A percentile compares a stretch with the other conserved stretches of the same genome.
phyloP scores from a whole-genome alignment of 1,140 invertebrate species.

The Drosophila sturtevanti region DNA sequence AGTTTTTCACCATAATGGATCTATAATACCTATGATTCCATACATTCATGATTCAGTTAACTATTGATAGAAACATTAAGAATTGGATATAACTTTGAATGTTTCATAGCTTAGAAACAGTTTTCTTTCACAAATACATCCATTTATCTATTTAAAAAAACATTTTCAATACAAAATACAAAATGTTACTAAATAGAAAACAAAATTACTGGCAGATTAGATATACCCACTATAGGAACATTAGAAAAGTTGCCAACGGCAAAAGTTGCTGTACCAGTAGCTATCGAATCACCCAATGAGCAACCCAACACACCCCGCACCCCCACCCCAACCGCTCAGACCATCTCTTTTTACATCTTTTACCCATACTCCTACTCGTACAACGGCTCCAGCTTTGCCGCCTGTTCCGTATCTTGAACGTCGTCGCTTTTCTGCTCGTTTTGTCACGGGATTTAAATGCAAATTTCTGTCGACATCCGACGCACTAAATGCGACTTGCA shows the following conservation, averaged over 20 bases:
- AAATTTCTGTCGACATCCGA: constrained; percentile 76
- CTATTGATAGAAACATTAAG: no score
- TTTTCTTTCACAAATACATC: neutral
- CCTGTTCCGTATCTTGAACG: constrained; percentile 13
- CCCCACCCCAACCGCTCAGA: no score
- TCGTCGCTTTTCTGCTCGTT: constrained; percentile 72
- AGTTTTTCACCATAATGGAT: no score
- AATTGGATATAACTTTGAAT: no score
- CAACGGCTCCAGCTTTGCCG: constrained; percentile 18
- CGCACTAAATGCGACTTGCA: constrained; percentile 81
- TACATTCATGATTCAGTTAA: no score
- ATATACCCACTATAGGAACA: neutral
- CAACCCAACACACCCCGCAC: neutral
- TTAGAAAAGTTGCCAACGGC: constrained; percentile 14
- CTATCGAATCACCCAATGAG: constrained; percentile 33
- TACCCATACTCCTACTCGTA: constrained; percentile 10
- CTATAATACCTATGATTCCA: no score
- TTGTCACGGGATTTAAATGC: constrained; percentile 78
- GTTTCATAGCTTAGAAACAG: no score
- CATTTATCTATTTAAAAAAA: neutral
- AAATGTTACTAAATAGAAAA: neutral
- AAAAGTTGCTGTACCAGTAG: constrained; percentile 30
- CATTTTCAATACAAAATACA: neutral
- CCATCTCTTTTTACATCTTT: neutral
- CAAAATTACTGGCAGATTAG: neutral